phyloP scores from a whole-genome alignment of 1,140 invertebrate genomes.

The Anagrus nilaparvatae region DNA sequence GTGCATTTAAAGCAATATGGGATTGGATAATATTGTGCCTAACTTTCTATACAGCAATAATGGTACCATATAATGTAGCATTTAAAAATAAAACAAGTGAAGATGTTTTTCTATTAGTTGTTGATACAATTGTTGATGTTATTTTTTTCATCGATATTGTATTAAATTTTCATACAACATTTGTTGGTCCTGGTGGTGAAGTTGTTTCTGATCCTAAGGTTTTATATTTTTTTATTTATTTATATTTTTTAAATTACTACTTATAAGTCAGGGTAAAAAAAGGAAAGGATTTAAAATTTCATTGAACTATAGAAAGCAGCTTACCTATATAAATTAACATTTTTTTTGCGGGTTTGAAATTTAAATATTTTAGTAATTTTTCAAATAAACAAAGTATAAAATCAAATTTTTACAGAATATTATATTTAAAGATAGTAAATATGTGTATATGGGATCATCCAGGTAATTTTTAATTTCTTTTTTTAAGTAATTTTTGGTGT shows the following conservation, averaged over 20 bases:
- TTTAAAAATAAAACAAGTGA: conserved; percentile 99
- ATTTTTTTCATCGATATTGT: conserved; percentile 99
- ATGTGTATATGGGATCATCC: too few relatives aligned
- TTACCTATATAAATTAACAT: too few relatives aligned
- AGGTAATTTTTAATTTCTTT: too few relatives aligned
- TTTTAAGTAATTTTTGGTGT: too few relatives aligned
- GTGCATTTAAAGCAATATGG: conserved; percentile 98
- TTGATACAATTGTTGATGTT: conserved; percentile 98
- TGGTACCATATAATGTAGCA: conserved; percentile 99
- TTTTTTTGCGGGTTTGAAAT: too few relatives aligned
- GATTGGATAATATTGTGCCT: conserved; percentile 99
- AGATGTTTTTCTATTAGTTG: conserved; percentile 91
- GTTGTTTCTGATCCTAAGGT: conserved; percentile 96
- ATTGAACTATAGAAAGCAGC: too few relatives aligned
- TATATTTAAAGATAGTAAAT: too few relatives aligned
- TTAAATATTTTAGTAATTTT: too few relatives aligned
- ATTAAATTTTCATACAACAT: conserved; percentile 99
- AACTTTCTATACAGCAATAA: conserved; percentile 99
- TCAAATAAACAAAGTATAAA: too few relatives aligned
- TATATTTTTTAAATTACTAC: too few relatives aligned
- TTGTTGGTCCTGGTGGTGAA: conserved; percentile 96
- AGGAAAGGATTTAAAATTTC: not conserved
- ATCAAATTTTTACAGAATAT: too few relatives aligned
- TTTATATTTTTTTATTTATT: conserved; percentile 8
- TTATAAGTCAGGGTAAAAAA: not conserved